Conservation (phyloP, 2,113 vertebrate species). For the Callorhinus ursinus region DNA sequence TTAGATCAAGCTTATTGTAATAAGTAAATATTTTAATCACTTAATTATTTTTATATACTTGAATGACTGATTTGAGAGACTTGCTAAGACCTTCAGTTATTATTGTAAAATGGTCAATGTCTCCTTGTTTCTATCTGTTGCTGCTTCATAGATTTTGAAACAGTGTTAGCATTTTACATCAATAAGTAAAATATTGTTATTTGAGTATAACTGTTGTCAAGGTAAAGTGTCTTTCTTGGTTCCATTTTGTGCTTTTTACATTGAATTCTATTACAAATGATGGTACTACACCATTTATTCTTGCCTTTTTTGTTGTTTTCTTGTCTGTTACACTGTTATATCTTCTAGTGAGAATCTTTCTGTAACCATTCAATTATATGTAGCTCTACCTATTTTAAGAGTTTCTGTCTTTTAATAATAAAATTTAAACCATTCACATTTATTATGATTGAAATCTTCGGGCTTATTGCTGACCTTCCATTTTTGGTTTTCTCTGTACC, state of each 20-base stretch:
- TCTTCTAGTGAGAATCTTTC: slow-evolving; percentile 1
- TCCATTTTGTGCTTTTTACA: background rate
- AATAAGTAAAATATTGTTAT: background rate
- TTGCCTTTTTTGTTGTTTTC: background rate
- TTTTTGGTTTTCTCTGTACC: background rate
- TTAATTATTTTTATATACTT: background rate
- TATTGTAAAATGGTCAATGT: background rate
- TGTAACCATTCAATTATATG: background rate
- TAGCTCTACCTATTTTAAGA: background rate
- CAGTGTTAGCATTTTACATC: background rate
- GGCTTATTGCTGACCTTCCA: background rate
- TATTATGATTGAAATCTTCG: slow-evolving; percentile 33
- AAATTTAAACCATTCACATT: slow-evolving; percentile 56
- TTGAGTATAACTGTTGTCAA: slow-evolving; percentile 13
- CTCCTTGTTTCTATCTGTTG: background rate
- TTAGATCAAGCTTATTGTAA: background rate
- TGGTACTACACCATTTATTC: background rate
- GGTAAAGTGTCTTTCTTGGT: background rate
- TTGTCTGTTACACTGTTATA: background rate
- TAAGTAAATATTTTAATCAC: background rate
- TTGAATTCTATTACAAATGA: background rate
- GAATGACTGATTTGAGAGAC: background rate
- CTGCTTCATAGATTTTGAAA: slow-evolving; percentile 2
- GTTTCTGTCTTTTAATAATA: background rate
- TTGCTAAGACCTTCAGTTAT: background rate